Percentiles rank a stretch among this genome's conserved stretches.
phyloP scores from a whole-genome alignment of 2,888 invertebrate genomes.

The Erebia aethiops region DNA sequence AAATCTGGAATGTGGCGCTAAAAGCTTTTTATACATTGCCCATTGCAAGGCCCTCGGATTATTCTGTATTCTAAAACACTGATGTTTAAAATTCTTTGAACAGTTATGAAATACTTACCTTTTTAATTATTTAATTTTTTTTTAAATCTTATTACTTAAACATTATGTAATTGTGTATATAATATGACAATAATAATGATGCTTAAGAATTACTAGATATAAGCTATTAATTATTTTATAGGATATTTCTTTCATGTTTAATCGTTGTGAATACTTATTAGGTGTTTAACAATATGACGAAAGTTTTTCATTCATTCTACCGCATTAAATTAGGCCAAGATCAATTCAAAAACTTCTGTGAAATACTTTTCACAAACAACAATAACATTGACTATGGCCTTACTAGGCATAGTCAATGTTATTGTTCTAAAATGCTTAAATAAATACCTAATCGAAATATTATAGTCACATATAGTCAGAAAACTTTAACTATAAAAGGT shows the following conservation, averaged over 20 bases:
- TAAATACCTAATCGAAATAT: background rate
- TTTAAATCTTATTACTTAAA: background rate
- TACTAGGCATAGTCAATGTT: too few species aligned
- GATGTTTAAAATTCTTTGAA: background rate
- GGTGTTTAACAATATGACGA: background rate
- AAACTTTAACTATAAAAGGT: background rate
- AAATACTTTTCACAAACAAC: too few species aligned
- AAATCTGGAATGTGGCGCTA: slow-evolving; percentile 28
- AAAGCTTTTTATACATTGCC: slow-evolving; percentile 12
- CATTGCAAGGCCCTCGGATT: slow-evolving; percentile 11
- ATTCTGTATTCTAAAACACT: background rate
- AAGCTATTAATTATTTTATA: too few species aligned
- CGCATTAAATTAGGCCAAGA: background rate
- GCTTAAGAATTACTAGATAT: background rate
- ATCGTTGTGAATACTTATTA: too few species aligned
- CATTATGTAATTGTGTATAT: background rate
- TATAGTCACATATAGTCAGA: background rate
- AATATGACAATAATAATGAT: background rate
- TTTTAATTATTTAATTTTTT: background rate
- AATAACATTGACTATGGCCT: too few species aligned
- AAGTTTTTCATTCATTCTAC: background rate
- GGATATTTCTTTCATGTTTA: too few species aligned
- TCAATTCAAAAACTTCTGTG: too few species aligned
- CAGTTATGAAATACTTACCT: background rate
- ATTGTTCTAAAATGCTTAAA: too few species aligned